phyloP scores from a whole-genome alignment of 2,113 vertebrate genomes.

The Isichthys henryi region DNA sequence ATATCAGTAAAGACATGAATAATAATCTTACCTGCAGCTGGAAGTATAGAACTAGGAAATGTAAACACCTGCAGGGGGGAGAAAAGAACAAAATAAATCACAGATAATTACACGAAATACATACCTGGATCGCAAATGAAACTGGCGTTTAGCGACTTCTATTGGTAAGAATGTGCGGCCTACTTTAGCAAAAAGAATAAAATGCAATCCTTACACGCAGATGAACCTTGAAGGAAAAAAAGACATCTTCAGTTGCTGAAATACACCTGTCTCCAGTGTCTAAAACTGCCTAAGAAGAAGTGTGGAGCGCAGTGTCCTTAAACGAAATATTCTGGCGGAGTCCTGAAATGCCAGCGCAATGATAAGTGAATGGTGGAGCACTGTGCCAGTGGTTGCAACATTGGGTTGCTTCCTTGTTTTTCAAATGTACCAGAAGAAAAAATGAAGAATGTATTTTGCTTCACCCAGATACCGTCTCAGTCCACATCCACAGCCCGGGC shows the following conservation, averaged over 20 bases:
- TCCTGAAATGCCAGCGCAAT: constrained; percentile 54
- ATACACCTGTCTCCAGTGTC: constrained; percentile 67
- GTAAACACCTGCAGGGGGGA: constrained; percentile 60
- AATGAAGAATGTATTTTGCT: constrained; percentile 15
- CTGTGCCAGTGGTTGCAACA: constrained; percentile 57
- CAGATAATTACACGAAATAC: constrained; percentile 52
- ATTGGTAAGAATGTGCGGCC: constrained; percentile 62
- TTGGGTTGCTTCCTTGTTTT: constrained; percentile 58
- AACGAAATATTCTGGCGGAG: constrained; percentile 52
- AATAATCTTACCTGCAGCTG: constrained; percentile 62
- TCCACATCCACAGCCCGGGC: constrained; percentile 22
- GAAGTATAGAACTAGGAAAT: constrained; percentile 69
- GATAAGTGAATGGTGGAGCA: constrained; percentile 47
- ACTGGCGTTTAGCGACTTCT: constrained; percentile 65
- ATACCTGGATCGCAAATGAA: constrained; percentile 46
- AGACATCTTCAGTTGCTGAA: constrained; percentile 62
- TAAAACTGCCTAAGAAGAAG: constrained; percentile 47
- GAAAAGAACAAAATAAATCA: constrained; percentile 42
- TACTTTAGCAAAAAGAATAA: constrained; percentile 28
- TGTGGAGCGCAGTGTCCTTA: constrained; percentile 52
- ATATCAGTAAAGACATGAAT: not conserved
- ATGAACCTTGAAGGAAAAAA: constrained; percentile 65
- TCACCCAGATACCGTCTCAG: constrained; percentile 6
- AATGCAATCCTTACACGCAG: constrained; percentile 63
- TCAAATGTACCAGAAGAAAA: constrained; percentile 39